Conservation (phyloP, 1,140 invertebrate genomes). For the Orchesella cincta region DNA sequence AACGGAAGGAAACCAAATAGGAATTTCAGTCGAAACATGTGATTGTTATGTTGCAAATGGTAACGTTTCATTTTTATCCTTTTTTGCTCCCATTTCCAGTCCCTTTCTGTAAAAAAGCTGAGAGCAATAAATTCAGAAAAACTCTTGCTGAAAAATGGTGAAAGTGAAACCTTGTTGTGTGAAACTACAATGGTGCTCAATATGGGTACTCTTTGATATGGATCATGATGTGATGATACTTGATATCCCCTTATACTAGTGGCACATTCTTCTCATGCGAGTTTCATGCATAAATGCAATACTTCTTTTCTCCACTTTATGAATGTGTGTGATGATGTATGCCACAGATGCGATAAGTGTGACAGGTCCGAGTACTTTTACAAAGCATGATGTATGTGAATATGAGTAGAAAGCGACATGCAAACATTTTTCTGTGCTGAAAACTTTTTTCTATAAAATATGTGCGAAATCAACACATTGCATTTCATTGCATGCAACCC, state of each 20-base stretch:
- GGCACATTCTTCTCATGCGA: background rate
- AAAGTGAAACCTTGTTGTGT: background rate
- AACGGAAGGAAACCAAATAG: too few species aligned
- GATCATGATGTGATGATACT: too few species aligned
- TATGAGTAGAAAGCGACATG: background rate
- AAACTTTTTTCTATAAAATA: background rate
- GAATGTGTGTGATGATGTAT: background rate
- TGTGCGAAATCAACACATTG: background rate
- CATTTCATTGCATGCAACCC: background rate
- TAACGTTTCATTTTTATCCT: background rate
- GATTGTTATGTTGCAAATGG: background rate
- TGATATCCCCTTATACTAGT: background rate
- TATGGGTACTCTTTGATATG: background rate
- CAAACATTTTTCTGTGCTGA: background rate
- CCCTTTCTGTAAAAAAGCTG: background rate
- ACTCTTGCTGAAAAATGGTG: background rate
- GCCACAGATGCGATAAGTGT: background rate
- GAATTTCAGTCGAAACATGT: too few species aligned
- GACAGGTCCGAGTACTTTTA: background rate
- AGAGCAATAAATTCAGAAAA: constrained; percentile 7
- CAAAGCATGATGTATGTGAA: background rate
- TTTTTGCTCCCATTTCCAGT: background rate
- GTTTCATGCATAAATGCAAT: background rate
- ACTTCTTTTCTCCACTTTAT: background rate
- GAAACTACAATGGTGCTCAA: background rate